Conservation (phyloP, 2,888 invertebrate genomes). For the Drosophila merina region DNA sequence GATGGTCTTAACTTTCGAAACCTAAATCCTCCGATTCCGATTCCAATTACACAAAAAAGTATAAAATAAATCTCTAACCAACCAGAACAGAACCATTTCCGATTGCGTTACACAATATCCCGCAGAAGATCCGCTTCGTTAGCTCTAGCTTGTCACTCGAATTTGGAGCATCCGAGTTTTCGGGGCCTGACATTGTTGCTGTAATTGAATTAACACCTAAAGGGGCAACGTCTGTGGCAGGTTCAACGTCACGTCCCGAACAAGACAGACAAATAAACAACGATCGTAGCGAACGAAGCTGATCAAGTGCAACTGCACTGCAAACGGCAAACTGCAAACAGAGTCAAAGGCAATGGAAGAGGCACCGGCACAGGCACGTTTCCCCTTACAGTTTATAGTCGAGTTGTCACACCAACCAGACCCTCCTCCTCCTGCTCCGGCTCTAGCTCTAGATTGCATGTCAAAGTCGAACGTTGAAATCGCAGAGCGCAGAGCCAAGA, state of each 20-base stretch:
- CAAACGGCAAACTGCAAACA: neutral
- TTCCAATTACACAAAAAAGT: neutral
- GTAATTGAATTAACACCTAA: slow-evolving; percentile 45
- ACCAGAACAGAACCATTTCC: neutral
- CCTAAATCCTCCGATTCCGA: neutral
- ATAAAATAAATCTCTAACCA: neutral
- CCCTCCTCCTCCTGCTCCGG: neutral
- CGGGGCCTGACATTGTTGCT: slow-evolving; percentile 26
- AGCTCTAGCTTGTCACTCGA: slow-evolving; percentile 27
- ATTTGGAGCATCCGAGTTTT: slow-evolving; percentile 31
- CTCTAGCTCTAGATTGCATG: slow-evolving; percentile 48
- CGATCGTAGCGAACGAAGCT: slow-evolving; percentile 20
- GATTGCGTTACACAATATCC: neutral
- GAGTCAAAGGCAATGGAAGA: slow-evolving; percentile 2
- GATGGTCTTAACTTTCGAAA: neutral
- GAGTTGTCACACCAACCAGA: slow-evolving; percentile 28
- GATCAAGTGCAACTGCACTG: slow-evolving; percentile 43
- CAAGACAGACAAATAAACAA: slow-evolving; percentile 45
- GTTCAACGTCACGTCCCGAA: slow-evolving; percentile 63
- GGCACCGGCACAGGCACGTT: slow-evolving; percentile 2
- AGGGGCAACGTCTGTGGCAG: slow-evolving; percentile 49
- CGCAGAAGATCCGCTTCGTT: slow-evolving; percentile 12
- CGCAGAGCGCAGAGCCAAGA: slow-evolving; percentile 68
- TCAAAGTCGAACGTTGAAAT: slow-evolving; percentile 69
- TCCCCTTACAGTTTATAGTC: slow-evolving; percentile 1